Base-by-base conservation (phyloP, 92 coral and sea anemone species). In the Phenganax stokvisi region DNA sequence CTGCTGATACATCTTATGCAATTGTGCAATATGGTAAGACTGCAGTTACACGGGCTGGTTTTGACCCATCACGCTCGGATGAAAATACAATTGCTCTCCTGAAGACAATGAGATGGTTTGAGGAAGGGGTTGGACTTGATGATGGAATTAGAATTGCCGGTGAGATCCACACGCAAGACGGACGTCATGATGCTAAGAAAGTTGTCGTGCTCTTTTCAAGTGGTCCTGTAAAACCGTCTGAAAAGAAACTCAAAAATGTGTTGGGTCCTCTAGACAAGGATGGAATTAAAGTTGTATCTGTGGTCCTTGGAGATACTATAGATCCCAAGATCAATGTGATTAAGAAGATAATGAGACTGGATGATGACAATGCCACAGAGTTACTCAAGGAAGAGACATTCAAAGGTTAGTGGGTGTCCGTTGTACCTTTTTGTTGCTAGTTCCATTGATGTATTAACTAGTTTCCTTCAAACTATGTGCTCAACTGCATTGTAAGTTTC, bases 231-330 rank as follows among this genome's bases (percentile, higher is more conserved):
- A 73, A 17, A n/a, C 83, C 74, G 7, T 79, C 83, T n/a, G 60
- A 65, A 53, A 52, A 16, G 8, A 20, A 79, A 54, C 74, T 79
- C 11, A 79, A 28, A 6, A 56, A 31, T 15, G 74, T 52, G 37
- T 37, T 64, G 65, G 89, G 85, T 53, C 80, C 72, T 27, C 75
- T 93, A 31, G 81, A 77, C 58, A 81, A 70, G 17, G 54, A 56
- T 37, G 89, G 79, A 44, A 59, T 93, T 6, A 86, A 86, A 54
- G 92, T 91, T n/a, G 89, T 93, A 27, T 87, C 93, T 57, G 92
- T 93, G 25, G 90, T 92, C 64, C 78, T 93, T 37, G 97, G 92
- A 12, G 83, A 54, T 65, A 29, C 28, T 31, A 56, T 57, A 8
- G 83, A 77, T 77, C 56, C 54, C 25, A 77, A 77, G 47, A 51